These are phyloP conservation scores for Troides aeacus DNA, from an alignment of 2,888 invertebrate species.

Conservation along the genomic window DNA sequence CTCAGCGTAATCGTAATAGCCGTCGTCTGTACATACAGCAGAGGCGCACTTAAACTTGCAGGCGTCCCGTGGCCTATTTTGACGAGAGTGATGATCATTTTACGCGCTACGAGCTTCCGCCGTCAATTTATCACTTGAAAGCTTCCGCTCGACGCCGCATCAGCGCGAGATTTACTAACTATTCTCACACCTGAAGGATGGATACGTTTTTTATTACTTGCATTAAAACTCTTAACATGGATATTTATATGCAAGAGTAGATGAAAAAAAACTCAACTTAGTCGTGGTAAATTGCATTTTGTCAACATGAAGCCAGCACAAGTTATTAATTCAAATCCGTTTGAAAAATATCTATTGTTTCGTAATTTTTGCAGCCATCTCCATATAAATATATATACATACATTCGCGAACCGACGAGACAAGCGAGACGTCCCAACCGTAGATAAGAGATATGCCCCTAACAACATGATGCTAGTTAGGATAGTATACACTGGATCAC, in stretches of 20 bases:
- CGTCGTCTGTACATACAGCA: slow-evolving; percentile 33
- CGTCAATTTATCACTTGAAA: slow-evolving; percentile 77
- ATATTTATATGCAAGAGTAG: background rate
- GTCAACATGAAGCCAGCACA: too few species aligned
- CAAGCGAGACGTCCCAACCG: too few species aligned
- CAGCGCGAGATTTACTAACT: slow-evolving; percentile 44
- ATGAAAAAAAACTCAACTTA: too few species aligned
- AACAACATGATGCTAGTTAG: too few species aligned
- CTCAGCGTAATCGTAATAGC: slow-evolving; percentile 33
- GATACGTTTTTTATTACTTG: slow-evolving; percentile 20
- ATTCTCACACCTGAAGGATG: slow-evolving; percentile 30
- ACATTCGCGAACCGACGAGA: too few species aligned
- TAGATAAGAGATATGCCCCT: too few species aligned
- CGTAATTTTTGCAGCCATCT: too few species aligned
- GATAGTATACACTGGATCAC: too few species aligned
- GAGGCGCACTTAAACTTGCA: slow-evolving; percentile 58
- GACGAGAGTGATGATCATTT: slow-evolving; percentile 67
- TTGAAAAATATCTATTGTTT: too few species aligned
- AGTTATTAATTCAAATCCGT: too few species aligned
- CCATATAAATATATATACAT: too few species aligned
- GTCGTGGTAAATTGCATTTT: too few species aligned
- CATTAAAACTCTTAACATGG: background rate
- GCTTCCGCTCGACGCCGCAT: slow-evolving; percentile 67
- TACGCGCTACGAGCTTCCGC: slow-evolving; percentile 74
- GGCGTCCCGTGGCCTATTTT: slow-evolving; percentile 47